These are phyloP conservation scores for Orthochromis indermauri DNA, from an alignment of 2,113 vertebrate species.

Conservation along the genomic window DNA sequence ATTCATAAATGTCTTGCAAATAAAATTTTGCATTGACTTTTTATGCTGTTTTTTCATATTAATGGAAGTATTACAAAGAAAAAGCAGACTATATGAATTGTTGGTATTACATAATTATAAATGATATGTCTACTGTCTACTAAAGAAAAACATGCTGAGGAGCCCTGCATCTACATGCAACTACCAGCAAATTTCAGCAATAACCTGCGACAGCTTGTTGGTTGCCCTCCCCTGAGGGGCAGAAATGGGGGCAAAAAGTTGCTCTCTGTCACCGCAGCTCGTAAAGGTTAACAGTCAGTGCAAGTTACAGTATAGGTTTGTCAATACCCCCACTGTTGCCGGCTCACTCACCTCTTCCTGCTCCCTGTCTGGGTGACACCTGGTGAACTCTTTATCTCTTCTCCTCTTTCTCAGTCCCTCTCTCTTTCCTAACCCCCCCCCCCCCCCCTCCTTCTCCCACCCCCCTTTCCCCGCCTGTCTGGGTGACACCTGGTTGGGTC, in stretches of 20 bases:
- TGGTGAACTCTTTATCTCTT: slow-evolving; percentile 10
- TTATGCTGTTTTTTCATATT: not conserved
- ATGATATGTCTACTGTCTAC: not conserved
- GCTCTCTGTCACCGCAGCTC: not conserved
- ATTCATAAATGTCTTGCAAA: not conserved
- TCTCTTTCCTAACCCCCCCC: slow-evolving; percentile 14
- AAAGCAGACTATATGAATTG: not conserved
- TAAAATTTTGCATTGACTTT: not conserved
- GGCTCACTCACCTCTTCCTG: slow-evolving; percentile 19
- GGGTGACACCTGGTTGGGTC: slow-evolving; percentile 94
- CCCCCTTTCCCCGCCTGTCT: slow-evolving; percentile 71
- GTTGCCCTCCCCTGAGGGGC: not conserved
- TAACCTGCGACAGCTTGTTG: not conserved
- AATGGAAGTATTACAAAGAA: not conserved
- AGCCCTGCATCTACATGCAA: not conserved
- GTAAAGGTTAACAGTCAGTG: not conserved
- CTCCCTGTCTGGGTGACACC: slow-evolving; percentile 36
- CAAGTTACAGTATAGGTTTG: not conserved
- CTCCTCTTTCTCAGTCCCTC: not conserved
- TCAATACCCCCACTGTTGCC: not conserved
- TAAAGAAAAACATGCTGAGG: not conserved
- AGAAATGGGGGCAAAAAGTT: not conserved
- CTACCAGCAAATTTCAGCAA: not conserved
- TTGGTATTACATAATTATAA: not conserved
- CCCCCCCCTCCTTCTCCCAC: slow-evolving; percentile 54